These are phyloP conservation scores for Myotis planiceps DNA, from an alignment of 2,797 vertebrate species.

Conservation along the genomic window DNA sequence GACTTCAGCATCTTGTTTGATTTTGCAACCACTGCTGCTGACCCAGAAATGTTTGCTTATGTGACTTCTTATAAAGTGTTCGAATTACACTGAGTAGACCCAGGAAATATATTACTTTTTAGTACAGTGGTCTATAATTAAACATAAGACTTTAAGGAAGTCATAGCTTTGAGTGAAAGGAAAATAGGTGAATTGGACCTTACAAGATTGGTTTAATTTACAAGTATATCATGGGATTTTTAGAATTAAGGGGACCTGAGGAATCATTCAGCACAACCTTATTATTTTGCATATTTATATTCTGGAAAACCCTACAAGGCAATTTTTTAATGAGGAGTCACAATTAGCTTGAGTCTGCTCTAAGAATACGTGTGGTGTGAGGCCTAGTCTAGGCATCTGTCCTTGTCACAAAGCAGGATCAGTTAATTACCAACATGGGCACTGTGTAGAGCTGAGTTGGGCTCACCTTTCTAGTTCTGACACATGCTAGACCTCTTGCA, in stretches of 20 bases:
- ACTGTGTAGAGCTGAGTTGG: not conserved
- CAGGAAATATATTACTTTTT: not conserved
- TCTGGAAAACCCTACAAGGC: not conserved
- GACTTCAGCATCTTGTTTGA: slow-evolving; percentile 31
- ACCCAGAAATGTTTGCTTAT: slow-evolving; percentile 56
- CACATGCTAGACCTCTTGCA: not conserved
- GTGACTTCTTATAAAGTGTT: not conserved
- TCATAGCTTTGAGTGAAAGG: slow-evolving; percentile 23
- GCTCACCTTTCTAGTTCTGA: not conserved
- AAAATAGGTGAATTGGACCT: not conserved
- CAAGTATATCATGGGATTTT: not conserved
- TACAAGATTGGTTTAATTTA: not conserved
- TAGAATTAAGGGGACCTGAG: not conserved
- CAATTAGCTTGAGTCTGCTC: not conserved
- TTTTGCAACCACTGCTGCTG: slow-evolving; percentile 1
- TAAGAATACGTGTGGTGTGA: not conserved
- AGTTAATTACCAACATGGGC: not conserved
- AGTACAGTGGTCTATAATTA: not conserved
- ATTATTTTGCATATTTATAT: not conserved
- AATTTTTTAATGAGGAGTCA: not conserved
- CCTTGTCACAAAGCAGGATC: not conserved
- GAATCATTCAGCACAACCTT: not conserved
- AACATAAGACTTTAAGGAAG: not conserved
- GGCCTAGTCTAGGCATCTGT: not conserved
- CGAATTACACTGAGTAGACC: not conserved